A percentile compares a stretch with the other conserved stretches of the same genome.
phyloP scores from a whole-genome alignment of 1,140 invertebrate species.

The Lordiphosa mommai region DNA sequence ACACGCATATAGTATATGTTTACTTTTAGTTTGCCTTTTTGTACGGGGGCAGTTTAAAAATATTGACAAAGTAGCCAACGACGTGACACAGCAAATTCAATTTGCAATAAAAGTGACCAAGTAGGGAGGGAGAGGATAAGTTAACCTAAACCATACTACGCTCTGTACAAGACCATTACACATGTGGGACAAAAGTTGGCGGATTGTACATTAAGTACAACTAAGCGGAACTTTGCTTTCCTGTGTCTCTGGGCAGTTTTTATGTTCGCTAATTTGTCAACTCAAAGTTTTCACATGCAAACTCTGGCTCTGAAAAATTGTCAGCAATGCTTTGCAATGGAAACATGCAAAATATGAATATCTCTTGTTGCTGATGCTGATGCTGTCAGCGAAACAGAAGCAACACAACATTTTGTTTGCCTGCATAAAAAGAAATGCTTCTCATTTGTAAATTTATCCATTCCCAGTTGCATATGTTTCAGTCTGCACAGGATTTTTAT shows the following conservation, averaged over 20 bases:
- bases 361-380: background rate
- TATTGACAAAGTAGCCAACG: conserved; percentile 59
- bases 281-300: conserved; percentile 50
- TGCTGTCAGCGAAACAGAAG: conserved; percentile 18
- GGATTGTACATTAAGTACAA: too few relatives aligned
- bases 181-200: conserved; percentile 26
- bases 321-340: conserved; percentile 34
- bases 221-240: too few relatives aligned
- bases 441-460: background rate
- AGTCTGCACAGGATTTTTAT: too few relatives aligned
- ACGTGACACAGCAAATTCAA: conserved; percentile 70
- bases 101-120: conserved; percentile 65
- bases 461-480: too few relatives aligned
- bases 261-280: conserved; percentile 26
- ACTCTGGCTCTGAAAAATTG: conserved; percentile 38
- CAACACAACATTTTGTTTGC: conserved; percentile 4
- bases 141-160: conserved; percentile 29
- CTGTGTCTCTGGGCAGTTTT: too few relatives aligned
- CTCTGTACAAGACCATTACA: conserved; percentile 28
- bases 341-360: too few relatives aligned
- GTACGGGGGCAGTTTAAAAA: conserved; percentile 46
- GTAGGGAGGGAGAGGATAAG: conserved; percentile 11
- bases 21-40: conserved; percentile 8
- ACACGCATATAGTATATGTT: background rate
- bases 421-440: conserved; percentile 6